A percentile compares a stretch with the other conserved stretches of the same genome.
Conservation (phyloP, 2,888 invertebrate species). For the Tromatobia lineatoria region DNA sequence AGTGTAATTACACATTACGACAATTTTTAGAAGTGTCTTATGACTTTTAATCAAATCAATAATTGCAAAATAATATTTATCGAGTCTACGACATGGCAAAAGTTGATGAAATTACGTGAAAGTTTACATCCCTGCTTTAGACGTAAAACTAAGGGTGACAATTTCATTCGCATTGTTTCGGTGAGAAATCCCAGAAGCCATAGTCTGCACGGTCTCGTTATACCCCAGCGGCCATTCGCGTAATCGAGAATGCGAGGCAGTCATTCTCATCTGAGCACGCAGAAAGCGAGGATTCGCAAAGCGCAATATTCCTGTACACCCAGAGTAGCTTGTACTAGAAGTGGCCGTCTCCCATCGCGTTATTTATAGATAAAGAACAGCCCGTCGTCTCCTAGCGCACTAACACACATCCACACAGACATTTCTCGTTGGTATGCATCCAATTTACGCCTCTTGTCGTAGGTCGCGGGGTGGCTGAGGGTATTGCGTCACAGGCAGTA, state of each 20-base stretch:
- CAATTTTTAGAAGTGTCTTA: too few species aligned
- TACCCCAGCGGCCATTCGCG: constrained; percentile 40
- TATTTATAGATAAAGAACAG: constrained; percentile 59
- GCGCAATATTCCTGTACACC: background rate
- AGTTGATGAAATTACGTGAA: too few species aligned
- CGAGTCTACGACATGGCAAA: too few species aligned
- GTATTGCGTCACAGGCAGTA: constrained; percentile 61
- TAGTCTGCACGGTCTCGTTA: constrained; percentile 34
- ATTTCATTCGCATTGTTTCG: constrained; percentile 6
- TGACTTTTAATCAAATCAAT: too few species aligned
- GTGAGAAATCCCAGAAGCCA: constrained; percentile 8
- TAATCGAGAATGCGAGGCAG: constrained; percentile 55
- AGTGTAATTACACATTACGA: too few species aligned
- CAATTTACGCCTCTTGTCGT: constrained; percentile 64
- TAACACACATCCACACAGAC: constrained; percentile 32
- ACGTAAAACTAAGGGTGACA: background rate
- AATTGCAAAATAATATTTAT: too few species aligned
- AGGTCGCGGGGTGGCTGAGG: constrained; percentile 54
- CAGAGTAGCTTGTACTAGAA: constrained; percentile 20
- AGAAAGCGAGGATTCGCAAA: constrained; percentile 22
- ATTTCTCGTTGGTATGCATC: constrained; percentile 61
- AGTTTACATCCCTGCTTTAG: background rate
- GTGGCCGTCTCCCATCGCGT: constrained; percentile 36
- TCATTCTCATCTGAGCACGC: constrained; percentile 48
- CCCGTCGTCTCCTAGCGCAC: constrained; percentile 1